These are phyloP conservation scores for Hyles vespertilio DNA, from an alignment of 1,140 invertebrate species.

Conservation along the genomic window DNA sequence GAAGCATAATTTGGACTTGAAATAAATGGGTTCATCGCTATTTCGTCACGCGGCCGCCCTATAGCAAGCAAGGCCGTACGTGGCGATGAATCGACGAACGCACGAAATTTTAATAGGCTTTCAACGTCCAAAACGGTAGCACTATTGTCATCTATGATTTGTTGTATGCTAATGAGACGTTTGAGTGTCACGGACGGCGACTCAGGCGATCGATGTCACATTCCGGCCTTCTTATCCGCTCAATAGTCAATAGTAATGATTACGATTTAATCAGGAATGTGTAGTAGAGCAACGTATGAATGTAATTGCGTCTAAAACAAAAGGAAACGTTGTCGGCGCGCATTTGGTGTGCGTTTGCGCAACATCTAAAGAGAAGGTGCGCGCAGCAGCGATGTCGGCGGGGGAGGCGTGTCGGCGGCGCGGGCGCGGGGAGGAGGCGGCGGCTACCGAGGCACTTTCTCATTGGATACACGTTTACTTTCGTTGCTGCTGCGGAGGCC, in stretches of 20 bases:
- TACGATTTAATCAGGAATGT: too few species aligned
- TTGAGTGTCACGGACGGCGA: constrained; percentile 37
- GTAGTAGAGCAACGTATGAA: too few species aligned
- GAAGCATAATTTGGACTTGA: too few species aligned
- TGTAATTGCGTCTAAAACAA: constrained; percentile 11
- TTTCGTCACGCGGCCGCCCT: not conserved
- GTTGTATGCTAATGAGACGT: constrained; percentile 50
- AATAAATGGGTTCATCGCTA: too few species aligned
- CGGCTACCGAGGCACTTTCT: constrained; percentile 25
- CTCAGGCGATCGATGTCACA: constrained; percentile 1
- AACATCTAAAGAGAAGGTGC: constrained; percentile 56
- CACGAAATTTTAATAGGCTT: constrained; percentile 14
- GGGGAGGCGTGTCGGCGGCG: not conserved
- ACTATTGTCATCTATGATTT: constrained; percentile 22
- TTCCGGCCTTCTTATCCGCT: not conserved
- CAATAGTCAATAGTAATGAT: too few species aligned
- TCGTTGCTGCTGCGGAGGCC: constrained; percentile 52
- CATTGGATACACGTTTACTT: constrained; percentile 61
- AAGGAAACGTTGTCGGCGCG: constrained; percentile 22
- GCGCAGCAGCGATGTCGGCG: constrained; percentile 18
- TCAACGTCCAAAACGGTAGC: constrained; percentile 27
- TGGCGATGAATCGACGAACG: not conserved
- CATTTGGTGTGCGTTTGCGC: constrained; percentile 61
- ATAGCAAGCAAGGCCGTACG: not conserved
- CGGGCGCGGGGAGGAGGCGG: not conserved